These are phyloP conservation scores for Dasyurus viverrinus DNA, from an alignment of 2,113 vertebrate species.

Conservation along the genomic window DNA sequence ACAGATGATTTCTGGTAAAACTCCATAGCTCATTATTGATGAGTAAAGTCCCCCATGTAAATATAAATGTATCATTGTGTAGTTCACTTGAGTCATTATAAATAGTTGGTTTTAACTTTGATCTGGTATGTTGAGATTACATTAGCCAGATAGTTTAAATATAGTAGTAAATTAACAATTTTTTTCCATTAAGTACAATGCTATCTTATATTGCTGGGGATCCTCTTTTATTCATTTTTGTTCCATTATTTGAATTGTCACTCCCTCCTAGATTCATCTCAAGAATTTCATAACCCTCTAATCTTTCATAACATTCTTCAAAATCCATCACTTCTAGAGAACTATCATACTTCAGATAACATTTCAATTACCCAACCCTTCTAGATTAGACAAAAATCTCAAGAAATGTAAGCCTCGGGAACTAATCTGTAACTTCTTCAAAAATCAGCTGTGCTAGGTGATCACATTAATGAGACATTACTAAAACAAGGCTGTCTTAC, in stretches of 20 bases:
- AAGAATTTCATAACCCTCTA: background rate
- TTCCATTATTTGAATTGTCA: background rate
- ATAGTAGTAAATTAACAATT: background rate
- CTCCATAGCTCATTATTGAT: background rate
- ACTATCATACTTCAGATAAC: background rate
- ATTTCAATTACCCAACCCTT: background rate
- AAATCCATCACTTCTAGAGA: constrained; percentile 42
- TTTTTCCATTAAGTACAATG: background rate
- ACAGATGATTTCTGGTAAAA: constrained; percentile 63
- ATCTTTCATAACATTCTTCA: constrained; percentile 24
- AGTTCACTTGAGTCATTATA: constrained; percentile 51
- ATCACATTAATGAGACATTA: background rate
- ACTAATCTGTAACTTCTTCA: background rate
- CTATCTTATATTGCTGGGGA: background rate
- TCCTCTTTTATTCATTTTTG: background rate
- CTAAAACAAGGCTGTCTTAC: background rate
- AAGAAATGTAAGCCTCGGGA: background rate
- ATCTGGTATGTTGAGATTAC: constrained; percentile 29
- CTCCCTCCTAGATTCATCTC: background rate
- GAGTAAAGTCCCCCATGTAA: constrained; percentile 45
- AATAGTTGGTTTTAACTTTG: constrained; percentile 54
- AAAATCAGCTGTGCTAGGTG: background rate
- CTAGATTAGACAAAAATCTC: background rate
- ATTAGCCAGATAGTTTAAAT: constrained; percentile 32
- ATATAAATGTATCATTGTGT: constrained; percentile 57